Evolutionary conservation across 2,888 invertebrate species (phyloP).

Genomic region (Polietes domitor): DNA sequence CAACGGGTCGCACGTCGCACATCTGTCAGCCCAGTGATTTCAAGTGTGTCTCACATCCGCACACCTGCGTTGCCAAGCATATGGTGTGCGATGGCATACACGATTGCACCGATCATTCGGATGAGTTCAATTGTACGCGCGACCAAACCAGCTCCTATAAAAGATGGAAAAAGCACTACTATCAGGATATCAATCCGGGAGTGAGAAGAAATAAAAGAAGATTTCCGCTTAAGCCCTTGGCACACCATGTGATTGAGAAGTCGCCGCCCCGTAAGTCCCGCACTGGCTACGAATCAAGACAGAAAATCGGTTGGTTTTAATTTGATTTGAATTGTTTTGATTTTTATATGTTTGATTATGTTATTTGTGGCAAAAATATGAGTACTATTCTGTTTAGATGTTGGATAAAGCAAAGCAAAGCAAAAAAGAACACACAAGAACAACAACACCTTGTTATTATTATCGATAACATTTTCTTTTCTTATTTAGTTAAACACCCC

Average conservation of each 20-base stretch:
- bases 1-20: slow-evolving; percentile 69
- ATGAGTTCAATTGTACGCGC: slow-evolving; percentile 83
- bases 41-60: slow-evolving; percentile 80
- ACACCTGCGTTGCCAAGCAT: slow-evolving; percentile 77
- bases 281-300: slow-evolving; percentile 41
- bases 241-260: neutral
- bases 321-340: slow-evolving; percentile 50
- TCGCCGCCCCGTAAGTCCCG: neutral
- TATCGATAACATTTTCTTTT: slow-evolving; percentile 32
- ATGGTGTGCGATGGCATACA: slow-evolving; percentile 82
- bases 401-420: slow-evolving; percentile 32
- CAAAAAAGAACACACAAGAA: slow-evolving; percentile 15
- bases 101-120: slow-evolving; percentile 84
- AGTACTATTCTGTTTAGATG: slow-evolving; percentile 18
- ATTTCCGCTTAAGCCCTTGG: slow-evolving; percentile 43
- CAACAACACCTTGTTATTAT: slow-evolving; percentile 26
- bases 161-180: slow-evolving; percentile 77
- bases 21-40: slow-evolving; percentile 78
- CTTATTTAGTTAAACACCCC: slow-evolving; percentile 57
- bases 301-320: slow-evolving; percentile 79
- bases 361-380: slow-evolving; percentile 31
- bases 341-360: slow-evolving; percentile 54
- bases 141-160: slow-evolving; percentile 70
- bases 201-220: slow-evolving; percentile 51
- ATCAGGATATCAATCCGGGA: slow-evolving; percentile 48